Evolutionary conservation across 2,888 invertebrate genomes (phyloP), one percentile per base, ranked within the genome.

Genomic region (Andrena bucephala): DNA sequence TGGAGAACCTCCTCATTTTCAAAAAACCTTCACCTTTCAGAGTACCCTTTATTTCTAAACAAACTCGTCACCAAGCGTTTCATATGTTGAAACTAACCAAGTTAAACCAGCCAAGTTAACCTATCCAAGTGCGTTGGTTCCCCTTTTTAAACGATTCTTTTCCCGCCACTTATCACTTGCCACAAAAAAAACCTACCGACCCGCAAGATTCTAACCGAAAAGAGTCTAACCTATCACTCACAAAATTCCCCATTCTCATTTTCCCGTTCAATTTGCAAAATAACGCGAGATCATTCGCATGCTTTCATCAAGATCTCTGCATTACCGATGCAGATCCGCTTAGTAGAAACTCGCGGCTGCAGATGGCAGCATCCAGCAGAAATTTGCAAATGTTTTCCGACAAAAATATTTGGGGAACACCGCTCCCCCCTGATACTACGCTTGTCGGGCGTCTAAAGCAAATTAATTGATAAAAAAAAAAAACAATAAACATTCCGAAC

Each of bases 361-460:
- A 92, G 92, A 91, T 92, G 92, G 92, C 92, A 89, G 89, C 89
- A 92, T 89, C 86, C 86, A 73, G 83, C 87, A 69, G 75, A 67
- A 62, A 63, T 79, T 69, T 73, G 74, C 67, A 68, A 81, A 52
- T 60, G 50, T 68, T 72, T 20, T 48, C 0, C 4, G 33, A 62
- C 48, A 27, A 73, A 54, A 27, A 54, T 13, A n/a, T 36, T 60
- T 8, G 0, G 24, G 0, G 16, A 8, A n/a, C 42, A 42, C 42
- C 42, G 42, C n/a, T 27, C 7, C 4, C 29, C 29, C 27, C 24
- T 0, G 0, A 31, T 2, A 10, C 10, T 57, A 33, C 52, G 20
- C n/a, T 8, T 27, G 31, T 42, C 6, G 10, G 27, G 0, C 20
- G 13, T 27, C 8, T 10, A 3, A 31, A 42, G 5, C 2, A 50